Evolutionary conservation across 2,113 vertebrate species (phyloP), one percentile per base, ranked within the genome.

Genomic region (Furnarius figulus): DNA sequence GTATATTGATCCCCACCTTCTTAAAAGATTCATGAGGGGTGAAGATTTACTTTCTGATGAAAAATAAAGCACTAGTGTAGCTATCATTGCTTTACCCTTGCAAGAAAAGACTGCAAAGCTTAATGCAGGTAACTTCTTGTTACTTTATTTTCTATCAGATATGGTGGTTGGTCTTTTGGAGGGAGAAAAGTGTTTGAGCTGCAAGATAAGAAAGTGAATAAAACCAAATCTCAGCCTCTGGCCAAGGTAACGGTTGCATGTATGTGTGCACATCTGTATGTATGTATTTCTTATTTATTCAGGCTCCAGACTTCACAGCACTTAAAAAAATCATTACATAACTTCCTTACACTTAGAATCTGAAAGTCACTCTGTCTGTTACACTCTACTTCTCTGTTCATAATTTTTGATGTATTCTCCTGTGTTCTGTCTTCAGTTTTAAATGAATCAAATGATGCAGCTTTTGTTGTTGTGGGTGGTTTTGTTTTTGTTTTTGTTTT

Each of bases 91-190:
- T 86, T 75, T 6, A 46, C 8, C 12, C 19, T 35, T 68, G 47
- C 55, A 79, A 80, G 39, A 50, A 85, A 85, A 49, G 23, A 55
- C 12, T 73, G 66, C 3, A 61, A 84, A 68, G 9, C 13, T 66
- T 62, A n/a, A 79, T 9, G 3, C 14, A 18, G 3, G 27, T 70
- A 75, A 59, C 21, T 62, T 40, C 15, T 62, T 92, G 25, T 88
- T 47, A 8, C 9, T 15, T 14, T 70, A 16, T 88, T 95, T 95
- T 35, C 58, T 78, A 12, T 25, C 39, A 98, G 98, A 50, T 97
- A 97, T 31, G 98, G 98, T 77, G 98, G 98, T 15, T 98, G 98
- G 98, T 97, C 98, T 77, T 98, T 98, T 68, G 96, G 96, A 94
- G 35, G 47, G 12, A 85, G 2, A 14, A 77, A 61, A 65, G 19